A percentile compares a stretch with the other conserved stretches of the same genome.
Conservation (phyloP, 2,888 invertebrate genomes). For the Scaptomyza cyrtandrae region DNA sequence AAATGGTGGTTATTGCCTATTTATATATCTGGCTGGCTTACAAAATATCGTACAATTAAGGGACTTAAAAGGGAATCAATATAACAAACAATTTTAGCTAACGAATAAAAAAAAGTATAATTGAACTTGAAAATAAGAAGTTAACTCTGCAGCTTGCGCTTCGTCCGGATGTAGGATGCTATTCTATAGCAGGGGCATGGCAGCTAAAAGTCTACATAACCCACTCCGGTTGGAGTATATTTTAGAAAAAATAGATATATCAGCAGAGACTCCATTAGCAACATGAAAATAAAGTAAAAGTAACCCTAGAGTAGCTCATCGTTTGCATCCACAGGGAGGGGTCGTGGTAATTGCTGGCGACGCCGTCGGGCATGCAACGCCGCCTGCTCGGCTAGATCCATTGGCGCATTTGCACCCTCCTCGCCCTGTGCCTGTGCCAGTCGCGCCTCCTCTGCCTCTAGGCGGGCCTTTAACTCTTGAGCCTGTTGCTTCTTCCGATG, state of each 20-base stretch:
- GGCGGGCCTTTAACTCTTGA: constrained; percentile 66
- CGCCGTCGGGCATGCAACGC: constrained; percentile 46
- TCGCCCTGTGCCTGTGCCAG: constrained; percentile 36
- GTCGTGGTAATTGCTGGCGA: constrained; percentile 48
- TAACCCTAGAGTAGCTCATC: constrained; percentile 65
- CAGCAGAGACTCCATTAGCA: constrained; percentile 54
- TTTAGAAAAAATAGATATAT: constrained; percentile 54
- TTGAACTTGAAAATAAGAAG: constrained; percentile 46
- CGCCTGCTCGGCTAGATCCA: constrained; percentile 60
- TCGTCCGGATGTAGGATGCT: constrained; percentile 4
- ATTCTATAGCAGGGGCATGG: no score
- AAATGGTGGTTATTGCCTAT: constrained; percentile 38
- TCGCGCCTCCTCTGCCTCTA: constrained; percentile 48
- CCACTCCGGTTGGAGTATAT: constrained; percentile 39
- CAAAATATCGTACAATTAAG: constrained; percentile 61
- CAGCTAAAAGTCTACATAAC: no score
- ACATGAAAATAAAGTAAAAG: constrained; percentile 51
- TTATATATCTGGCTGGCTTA: constrained; percentile 44
- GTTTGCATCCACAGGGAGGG: constrained; percentile 46
- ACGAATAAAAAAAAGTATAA: constrained; percentile 33
- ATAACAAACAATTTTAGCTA: constrained; percentile 70
- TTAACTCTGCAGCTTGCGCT: constrained; percentile 4
- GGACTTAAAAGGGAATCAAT: constrained; percentile 44
- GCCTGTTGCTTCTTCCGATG: constrained; percentile 88
- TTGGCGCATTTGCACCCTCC: constrained; percentile 20